Percentiles rank a stretch among this genome's conserved stretches.
phyloP scores from a whole-genome alignment of 2,797 vertebrate species.

The Macroramphosus scolopax region DNA sequence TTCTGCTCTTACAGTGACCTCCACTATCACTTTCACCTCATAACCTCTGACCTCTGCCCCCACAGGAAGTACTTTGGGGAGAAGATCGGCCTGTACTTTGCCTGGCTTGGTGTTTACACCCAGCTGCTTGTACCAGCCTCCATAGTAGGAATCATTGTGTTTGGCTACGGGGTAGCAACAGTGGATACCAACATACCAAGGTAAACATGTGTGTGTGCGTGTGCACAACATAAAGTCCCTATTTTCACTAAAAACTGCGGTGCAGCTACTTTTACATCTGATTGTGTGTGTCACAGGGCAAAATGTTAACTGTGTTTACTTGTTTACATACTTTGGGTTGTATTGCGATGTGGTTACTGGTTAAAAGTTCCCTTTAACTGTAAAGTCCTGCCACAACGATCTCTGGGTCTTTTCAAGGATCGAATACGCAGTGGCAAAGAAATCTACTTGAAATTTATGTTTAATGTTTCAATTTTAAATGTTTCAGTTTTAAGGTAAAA shows the following conservation, averaged over 20 bases:
- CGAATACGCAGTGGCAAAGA: too few species aligned
- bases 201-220: conserved; percentile 63
- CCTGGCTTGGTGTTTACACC: conserved; percentile 96
- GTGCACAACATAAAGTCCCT: not conserved
- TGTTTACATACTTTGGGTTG: too few species aligned
- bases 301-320: too few species aligned
- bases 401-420: too few species aligned
- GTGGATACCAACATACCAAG: conserved; percentile 93
- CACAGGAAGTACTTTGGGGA: conserved; percentile 97
- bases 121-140: conserved; percentile 93
- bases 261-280: too few species aligned
- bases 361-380: too few species aligned
- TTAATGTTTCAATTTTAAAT: too few species aligned
- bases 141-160: conserved; percentile 92
- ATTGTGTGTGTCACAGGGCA: too few species aligned
- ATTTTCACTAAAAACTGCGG: not conserved
- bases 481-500: not conserved
- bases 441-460: too few species aligned
- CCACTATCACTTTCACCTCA: not conserved
- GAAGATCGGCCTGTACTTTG: conserved; percentile 98
- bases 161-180: conserved; percentile 92
- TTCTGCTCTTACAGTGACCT: conserved; percentile 6
- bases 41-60: conserved; percentile 37
- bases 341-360: too few species aligned
- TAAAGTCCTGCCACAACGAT: too few species aligned